Percentiles rank a stretch among this genome's conserved stretches.
These are phyloP conservation scores for Luffia ferchaultella DNA, from an alignment of 2,888 invertebrate species.

Conservation along the genomic window DNA sequence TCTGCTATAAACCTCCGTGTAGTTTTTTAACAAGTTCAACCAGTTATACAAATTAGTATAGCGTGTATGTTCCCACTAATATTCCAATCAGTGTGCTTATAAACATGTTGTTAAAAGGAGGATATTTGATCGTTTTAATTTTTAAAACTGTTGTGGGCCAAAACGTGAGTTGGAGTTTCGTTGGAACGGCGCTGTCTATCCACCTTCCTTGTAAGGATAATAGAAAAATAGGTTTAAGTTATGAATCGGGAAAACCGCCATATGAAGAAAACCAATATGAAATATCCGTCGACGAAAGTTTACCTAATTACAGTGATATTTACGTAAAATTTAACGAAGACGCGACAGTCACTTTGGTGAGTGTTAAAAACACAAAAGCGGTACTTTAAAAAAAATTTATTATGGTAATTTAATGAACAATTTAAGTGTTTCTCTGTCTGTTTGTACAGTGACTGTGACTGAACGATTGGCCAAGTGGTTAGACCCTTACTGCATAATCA, in stretches of 20 bases:
- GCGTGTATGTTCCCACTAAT: not conserved
- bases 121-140: not conserved
- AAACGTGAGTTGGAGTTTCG: slow-evolving; percentile 1
- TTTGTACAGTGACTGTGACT: too few relatives aligned
- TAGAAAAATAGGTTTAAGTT: slow-evolving; percentile 14
- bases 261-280: slow-evolving; percentile 24
- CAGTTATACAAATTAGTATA: not conserved
- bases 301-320: slow-evolving; percentile 13
- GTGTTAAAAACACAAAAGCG: too few relatives aligned
- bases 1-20: too few relatives aligned
- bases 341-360: slow-evolving; percentile 21
- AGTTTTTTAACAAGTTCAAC: not conserved
- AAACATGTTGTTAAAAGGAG: not conserved
- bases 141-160: not conserved
- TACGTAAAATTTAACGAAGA: slow-evolving; percentile 21
- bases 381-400: too few relatives aligned
- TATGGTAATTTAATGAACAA: too few relatives aligned
- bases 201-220: slow-evolving; percentile 19
- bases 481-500: too few relatives aligned
- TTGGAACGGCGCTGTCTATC: slow-evolving; percentile 14
- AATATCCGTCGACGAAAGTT: slow-evolving; percentile 13
- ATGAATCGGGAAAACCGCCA: slow-evolving; percentile 19
- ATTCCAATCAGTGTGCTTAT: not conserved
- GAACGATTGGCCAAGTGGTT: too few relatives aligned
- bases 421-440: too few relatives aligned